phyloP scores from a whole-genome alignment of 2,113 vertebrate genomes.

The Arizona elegans region DNA sequence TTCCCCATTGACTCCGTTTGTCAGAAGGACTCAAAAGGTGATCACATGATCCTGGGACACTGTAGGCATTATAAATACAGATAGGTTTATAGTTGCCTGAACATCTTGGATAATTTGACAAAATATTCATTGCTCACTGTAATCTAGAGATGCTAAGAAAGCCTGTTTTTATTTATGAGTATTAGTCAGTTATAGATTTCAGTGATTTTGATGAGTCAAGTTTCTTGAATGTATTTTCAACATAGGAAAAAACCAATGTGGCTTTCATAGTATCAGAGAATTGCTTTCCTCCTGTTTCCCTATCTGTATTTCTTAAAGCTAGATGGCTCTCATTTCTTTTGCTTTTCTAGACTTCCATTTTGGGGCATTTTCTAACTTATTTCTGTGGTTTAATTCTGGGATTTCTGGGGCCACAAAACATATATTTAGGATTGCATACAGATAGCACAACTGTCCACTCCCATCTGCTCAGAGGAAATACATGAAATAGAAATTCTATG shows the following conservation, averaged over 20 bases:
- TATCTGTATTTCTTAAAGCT: background rate
- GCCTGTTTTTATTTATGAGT: background rate
- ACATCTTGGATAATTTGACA: background rate
- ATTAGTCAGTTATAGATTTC: background rate
- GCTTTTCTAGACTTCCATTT: background rate
- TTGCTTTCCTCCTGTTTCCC: background rate
- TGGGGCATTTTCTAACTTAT: background rate
- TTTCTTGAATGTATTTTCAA: background rate
- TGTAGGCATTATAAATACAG: background rate
- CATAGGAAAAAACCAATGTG: background rate
- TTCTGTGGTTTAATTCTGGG: background rate
- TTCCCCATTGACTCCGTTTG: background rate
- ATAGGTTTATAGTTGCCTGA: background rate
- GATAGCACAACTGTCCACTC: background rate
- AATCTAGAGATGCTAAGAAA: background rate
- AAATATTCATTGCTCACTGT: background rate
- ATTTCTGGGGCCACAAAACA: background rate
- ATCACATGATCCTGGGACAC: background rate
- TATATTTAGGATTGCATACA: background rate
- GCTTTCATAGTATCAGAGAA: background rate
- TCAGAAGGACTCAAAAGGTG: background rate
- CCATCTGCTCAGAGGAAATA: background rate
- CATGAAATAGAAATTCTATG: background rate
- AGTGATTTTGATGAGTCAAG: background rate
- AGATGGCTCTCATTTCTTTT: background rate